Percentiles rank a stretch among this genome's conserved stretches.
phyloP scores from a whole-genome alignment of 2,113 vertebrate genomes.

The Pyxicephalus adspersus region DNA sequence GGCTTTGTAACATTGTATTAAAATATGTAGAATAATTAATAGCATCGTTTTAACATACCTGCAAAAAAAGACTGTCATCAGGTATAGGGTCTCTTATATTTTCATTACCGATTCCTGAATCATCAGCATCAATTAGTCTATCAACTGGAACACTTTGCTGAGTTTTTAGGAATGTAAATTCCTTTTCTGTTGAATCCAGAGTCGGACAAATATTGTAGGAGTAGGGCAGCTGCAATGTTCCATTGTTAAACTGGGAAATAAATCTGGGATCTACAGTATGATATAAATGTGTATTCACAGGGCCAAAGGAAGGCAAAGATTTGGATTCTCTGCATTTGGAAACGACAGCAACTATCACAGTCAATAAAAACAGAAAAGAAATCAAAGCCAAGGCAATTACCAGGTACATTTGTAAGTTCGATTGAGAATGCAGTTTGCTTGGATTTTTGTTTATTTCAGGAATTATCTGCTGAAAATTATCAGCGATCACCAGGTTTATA shows the following conservation, averaged over 20 bases:
- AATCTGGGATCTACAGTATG: slow-evolving; percentile 45
- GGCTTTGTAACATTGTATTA: too few species aligned
- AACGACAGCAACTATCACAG: slow-evolving; percentile 61
- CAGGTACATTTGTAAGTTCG: slow-evolving; percentile 56
- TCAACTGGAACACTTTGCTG: not conserved
- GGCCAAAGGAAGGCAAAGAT: slow-evolving; percentile 62
- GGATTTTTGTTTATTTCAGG: slow-evolving; percentile 65
- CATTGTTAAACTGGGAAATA: slow-evolving; percentile 44
- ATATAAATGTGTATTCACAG: slow-evolving; percentile 50
- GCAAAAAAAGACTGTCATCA: not conserved
- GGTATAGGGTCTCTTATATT: not conserved
- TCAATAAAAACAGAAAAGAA: slow-evolving; percentile 55
- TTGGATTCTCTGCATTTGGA: slow-evolving; percentile 67
- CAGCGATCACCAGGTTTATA: slow-evolving; percentile 75
- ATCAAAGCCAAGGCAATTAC: slow-evolving; percentile 56
- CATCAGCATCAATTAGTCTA: fast-evolving
- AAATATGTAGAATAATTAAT: too few species aligned
- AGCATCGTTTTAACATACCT: not conserved
- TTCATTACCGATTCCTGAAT: not conserved
- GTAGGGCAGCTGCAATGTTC: slow-evolving; percentile 59
- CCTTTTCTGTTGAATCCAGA: slow-evolving; percentile 55
- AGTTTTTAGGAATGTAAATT: slow-evolving; percentile 58
- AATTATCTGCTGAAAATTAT: slow-evolving; percentile 75
- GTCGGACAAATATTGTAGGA: slow-evolving; percentile 61
- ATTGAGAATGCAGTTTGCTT: slow-evolving; percentile 32